These are phyloP conservation scores for Lasioglossum morio DNA, from an alignment of 2,888 invertebrate genomes.

Conservation along the genomic window DNA sequence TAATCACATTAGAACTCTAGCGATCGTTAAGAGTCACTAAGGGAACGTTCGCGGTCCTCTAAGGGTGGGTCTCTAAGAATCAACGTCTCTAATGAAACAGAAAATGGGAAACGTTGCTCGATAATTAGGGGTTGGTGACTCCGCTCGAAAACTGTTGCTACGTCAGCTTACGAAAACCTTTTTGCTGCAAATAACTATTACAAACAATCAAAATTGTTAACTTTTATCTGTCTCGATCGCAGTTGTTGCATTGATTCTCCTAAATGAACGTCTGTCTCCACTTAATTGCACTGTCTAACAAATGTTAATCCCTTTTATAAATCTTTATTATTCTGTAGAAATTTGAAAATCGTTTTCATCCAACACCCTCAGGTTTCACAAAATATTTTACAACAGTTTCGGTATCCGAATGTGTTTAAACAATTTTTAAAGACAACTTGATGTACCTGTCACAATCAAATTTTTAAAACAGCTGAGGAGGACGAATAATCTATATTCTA, in stretches of 20 bases:
- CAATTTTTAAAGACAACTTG: neutral
- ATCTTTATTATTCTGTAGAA: too few relatives aligned
- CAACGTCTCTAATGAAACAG: conserved; percentile 4
- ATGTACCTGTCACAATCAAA: too few relatives aligned
- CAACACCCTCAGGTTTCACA: neutral
- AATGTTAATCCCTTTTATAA: too few relatives aligned
- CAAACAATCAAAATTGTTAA: neutral
- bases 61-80: neutral
- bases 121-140: neutral
- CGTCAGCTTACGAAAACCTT: neutral
- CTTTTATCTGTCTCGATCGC: neutral
- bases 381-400: neutral
- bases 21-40: conserved; percentile 10
- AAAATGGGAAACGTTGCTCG: neutral
- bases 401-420: neutral
- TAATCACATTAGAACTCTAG: neutral
- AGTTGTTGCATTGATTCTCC: neutral
- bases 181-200: neutral
- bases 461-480: rapidly evolving
- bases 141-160: neutral
- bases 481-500: neutral
- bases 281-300: neutral
- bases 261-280: too few relatives aligned
- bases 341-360: neutral
- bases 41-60: neutral